Conservation (phyloP, 1,140 invertebrate genomes). For the Trichogramma pretiosum region DNA sequence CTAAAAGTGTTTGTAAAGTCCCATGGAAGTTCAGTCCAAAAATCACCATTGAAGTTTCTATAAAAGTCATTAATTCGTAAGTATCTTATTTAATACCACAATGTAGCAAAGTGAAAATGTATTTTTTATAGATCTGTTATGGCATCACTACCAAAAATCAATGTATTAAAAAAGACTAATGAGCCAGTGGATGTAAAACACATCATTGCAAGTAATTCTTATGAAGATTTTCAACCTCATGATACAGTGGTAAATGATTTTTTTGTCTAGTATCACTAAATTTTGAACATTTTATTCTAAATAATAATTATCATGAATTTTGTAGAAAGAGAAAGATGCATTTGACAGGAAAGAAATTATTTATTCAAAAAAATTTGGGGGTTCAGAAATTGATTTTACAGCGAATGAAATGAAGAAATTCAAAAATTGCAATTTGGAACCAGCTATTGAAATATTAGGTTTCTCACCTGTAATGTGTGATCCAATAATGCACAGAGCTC, state of each 20-base stretch:
- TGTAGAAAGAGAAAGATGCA: neutral
- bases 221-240: too few relatives aligned
- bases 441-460: slow-evolving; percentile 9
- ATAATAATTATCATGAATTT: neutral
- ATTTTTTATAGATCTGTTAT: neutral
- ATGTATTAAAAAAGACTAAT: slow-evolving; percentile 10
- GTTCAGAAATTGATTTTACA: neutral
- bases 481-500: slow-evolving; percentile 8
- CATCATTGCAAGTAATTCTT: neutral
- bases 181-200: slow-evolving; percentile 1
- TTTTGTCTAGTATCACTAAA: neutral
- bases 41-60: neutral
- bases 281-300: neutral
- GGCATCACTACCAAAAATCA: slow-evolving; percentile 10
- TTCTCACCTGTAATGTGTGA: slow-evolving; percentile 1
- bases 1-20: slow-evolving; percentile 10
- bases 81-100: neutral
- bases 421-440: slow-evolving; percentile 7
- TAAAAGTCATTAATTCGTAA: slow-evolving; percentile 10
- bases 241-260: neutral
- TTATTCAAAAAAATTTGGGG: slow-evolving; percentile 5
- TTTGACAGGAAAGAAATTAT: neutral
- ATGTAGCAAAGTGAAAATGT: neutral
- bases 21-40: slow-evolving; percentile 5
- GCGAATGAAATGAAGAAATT: slow-evolving; percentile 2